Conservation (phyloP, 2,888 invertebrate genomes). For the Parnassius orleans region DNA sequence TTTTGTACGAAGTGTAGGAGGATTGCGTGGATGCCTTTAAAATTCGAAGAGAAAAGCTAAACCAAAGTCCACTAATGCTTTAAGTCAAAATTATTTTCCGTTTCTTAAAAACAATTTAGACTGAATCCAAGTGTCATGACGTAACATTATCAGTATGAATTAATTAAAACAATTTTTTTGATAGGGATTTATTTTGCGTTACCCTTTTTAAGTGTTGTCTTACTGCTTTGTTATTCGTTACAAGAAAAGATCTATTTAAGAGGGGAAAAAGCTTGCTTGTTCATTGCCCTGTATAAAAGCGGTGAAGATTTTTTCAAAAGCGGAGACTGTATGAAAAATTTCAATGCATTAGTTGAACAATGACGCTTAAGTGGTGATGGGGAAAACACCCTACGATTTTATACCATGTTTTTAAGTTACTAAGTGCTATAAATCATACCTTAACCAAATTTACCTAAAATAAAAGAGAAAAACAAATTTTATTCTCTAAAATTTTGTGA, state of each 20-base stretch:
- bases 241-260: constrained; percentile 67
- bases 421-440: constrained; percentile 15
- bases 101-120: too few relatives aligned
- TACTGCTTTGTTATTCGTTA: constrained; percentile 58
- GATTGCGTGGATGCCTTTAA: too few relatives aligned
- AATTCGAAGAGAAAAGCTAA: too few relatives aligned
- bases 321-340: constrained; percentile 48
- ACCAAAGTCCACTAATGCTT: too few relatives aligned
- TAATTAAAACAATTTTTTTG: constrained; percentile 25
- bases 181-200: constrained; percentile 22
- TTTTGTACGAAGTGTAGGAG: too few relatives aligned
- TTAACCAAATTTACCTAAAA: not conserved
- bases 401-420: not conserved
- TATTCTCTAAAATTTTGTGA: too few relatives aligned
- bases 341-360: constrained; percentile 60
- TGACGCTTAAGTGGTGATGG: constrained; percentile 49
- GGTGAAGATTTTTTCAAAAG: constrained; percentile 47
- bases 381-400: constrained; percentile 34
- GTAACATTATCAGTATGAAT: constrained; percentile 24
- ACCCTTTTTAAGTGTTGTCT: constrained; percentile 48
- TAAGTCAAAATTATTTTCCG: too few relatives aligned
- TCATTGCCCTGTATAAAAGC: constrained; percentile 51
- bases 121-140: not conserved
- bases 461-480: too few relatives aligned
- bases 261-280: constrained; percentile 53